These are phyloP conservation scores for Creontiades dilutus DNA, from an alignment of 2,888 invertebrate genomes.

Conservation along the genomic window DNA sequence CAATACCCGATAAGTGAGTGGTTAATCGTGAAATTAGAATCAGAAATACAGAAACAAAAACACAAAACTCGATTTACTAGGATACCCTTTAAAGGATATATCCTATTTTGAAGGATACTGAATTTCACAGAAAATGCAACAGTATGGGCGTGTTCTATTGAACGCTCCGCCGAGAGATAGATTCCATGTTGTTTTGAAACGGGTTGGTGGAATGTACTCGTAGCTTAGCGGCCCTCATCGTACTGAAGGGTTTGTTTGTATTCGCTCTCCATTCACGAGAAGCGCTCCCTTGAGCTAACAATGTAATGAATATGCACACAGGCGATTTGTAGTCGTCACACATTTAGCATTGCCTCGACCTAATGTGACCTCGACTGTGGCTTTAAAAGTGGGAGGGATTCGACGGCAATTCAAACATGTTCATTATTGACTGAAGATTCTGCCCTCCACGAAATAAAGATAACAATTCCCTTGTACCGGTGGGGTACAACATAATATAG, in stretches of 20 bases:
- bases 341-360: neutral
- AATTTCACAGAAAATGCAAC: neutral
- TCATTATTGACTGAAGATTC: too few relatives aligned
- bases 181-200: neutral
- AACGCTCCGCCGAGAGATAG: neutral
- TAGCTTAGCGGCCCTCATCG: neutral
- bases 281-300: constrained; percentile 1
- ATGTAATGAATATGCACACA: constrained; percentile 35
- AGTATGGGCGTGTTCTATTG: neutral
- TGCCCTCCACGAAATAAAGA: too few relatives aligned
- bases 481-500: too few relatives aligned
- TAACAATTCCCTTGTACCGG: too few relatives aligned
- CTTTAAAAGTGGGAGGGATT: too few relatives aligned
- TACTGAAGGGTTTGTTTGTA: neutral
- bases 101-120: neutral
- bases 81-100: too few relatives aligned
- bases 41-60: neutral
- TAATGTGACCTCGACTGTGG: too few relatives aligned
- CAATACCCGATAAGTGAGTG: too few relatives aligned
- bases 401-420: too few relatives aligned
- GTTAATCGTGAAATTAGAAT: neutral
- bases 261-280: constrained; percentile 4
- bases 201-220: neutral
- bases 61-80: neutral
- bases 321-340: neutral